These are phyloP conservation scores for Heterocephalus glaber DNA, from an alignment of 2,113 vertebrate species.

Conservation along the genomic window DNA sequence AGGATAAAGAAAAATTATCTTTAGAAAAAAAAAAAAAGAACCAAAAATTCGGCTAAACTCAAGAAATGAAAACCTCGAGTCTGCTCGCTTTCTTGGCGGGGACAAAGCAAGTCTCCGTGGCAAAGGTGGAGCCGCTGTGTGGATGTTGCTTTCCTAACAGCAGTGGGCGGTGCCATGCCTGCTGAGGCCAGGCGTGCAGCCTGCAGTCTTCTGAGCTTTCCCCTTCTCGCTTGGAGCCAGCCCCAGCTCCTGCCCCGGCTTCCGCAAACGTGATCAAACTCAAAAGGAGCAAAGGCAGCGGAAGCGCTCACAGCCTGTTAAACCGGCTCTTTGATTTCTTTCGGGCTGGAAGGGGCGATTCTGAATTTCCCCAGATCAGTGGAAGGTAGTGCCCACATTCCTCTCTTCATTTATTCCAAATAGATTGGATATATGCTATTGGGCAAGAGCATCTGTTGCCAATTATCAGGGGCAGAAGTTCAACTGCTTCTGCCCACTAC, in stretches of 20 bases:
- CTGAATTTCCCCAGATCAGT: neutral
- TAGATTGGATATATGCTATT: neutral
- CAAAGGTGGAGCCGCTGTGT: neutral
- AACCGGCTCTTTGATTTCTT: neutral
- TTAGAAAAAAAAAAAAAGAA: too few relatives aligned
- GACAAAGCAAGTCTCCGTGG: neutral
- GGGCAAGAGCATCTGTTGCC: constrained; percentile 26
- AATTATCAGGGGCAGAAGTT: constrained; percentile 39
- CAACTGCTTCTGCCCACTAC: constrained; percentile 7
- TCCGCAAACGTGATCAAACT: neutral
- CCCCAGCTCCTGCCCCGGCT: neutral
- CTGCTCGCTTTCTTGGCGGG: neutral
- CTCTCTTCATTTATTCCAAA: neutral
- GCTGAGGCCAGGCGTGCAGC: neutral
- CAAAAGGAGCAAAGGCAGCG: neutral
- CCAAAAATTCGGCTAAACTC: neutral
- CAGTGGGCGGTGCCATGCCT: neutral
- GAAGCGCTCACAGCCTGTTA: neutral
- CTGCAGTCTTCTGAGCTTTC: neutral
- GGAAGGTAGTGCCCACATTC: neutral
- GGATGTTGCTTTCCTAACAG: neutral
- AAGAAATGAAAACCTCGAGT: neutral
- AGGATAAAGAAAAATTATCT: too few relatives aligned
- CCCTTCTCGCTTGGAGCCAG: neutral
- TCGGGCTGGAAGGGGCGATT: neutral